Percentiles rank a stretch among this genome's conserved stretches.
Conservation (phyloP, 2,113 vertebrate genomes). For the human (Homo sapiens) region DNA sequence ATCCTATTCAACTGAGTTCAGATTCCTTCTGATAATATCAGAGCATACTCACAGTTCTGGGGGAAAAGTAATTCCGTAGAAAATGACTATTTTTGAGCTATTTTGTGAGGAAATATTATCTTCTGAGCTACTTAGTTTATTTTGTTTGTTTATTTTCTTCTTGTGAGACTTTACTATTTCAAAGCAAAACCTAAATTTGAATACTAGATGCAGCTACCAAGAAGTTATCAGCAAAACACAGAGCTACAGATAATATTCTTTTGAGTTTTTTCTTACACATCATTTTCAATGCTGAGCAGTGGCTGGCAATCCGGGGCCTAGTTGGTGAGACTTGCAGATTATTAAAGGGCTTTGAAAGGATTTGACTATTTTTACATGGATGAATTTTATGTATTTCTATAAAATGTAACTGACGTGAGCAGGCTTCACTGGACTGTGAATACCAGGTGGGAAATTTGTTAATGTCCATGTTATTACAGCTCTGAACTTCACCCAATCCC, state of each 20-base stretch:
- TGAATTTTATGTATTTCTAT: neutral
- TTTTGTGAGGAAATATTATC: neutral
- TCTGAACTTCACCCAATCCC: neutral
- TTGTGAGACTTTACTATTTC: neutral
- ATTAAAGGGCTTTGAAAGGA: neutral
- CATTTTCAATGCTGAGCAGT: neutral
- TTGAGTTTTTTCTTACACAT: neutral
- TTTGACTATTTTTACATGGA: neutral
- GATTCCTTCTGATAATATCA: neutral
- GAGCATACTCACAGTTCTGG: neutral
- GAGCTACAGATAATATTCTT: neutral
- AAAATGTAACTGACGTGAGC: neutral
- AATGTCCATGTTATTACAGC: neutral
- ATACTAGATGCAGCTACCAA: neutral
- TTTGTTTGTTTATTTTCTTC: constrained; percentile 15
- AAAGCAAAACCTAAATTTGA: neutral
- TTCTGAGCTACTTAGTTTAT: neutral
- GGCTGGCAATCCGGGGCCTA: neutral
- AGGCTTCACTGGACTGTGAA: neutral
- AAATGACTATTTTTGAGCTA: neutral
- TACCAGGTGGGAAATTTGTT: neutral
- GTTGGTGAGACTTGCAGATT: neutral
- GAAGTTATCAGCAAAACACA: neutral
- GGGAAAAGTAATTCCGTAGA: neutral
- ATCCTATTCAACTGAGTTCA: neutral